Evolutionary conservation across 2,888 invertebrate species (phyloP), one percentile per base, ranked within the genome.

Genomic region (Drosophila mercatorum): DNA sequence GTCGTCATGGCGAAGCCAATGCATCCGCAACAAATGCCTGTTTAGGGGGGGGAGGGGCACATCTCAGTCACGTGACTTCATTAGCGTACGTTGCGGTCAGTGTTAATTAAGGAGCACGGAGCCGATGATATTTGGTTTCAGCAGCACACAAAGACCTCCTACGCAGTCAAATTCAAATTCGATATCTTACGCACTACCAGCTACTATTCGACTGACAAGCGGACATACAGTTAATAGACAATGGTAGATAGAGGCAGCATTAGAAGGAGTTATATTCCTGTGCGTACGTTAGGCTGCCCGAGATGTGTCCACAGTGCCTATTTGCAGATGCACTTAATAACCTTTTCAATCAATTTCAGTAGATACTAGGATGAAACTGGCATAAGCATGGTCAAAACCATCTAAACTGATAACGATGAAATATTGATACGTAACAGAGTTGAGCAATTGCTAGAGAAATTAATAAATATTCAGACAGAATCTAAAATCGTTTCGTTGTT

Each of bases 51-150:
- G 17, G 17, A 17, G 17, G 17, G 28, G 11, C 14, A n/a, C 14
- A n/a, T n/a, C 31, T 28, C 4, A 14, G 1, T 28, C 28, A 47
- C 28, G 28, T 10, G 28, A 47, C 8, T 28, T 26, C 28, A 47
- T 47, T 47, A 47, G 47, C 14, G 47, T 14, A 11, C n/a, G 14
- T 49, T n/a, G n/a, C n/a, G 49, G 49, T 49, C 51, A 34, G 17
- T 34, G 34, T 34, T 51, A 51, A 51, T 51, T 51, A 17, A 4
- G 5, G 34, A 11, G 34, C 2, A 17, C 12, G 17, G 10, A n/a
- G 31, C 5, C n/a, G n/a, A 49, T n/a, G 49, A 31, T 49, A 31
- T 49, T 28, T 49, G 10, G n/a, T 31, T 46, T 6, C 46, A 46
- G 12, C 46, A 46, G 26, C 12, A 26, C 46, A 46, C 46, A 46